Base-by-base conservation (phyloP, 2,888 invertebrate genomes). In the Volucella inflata region DNA sequence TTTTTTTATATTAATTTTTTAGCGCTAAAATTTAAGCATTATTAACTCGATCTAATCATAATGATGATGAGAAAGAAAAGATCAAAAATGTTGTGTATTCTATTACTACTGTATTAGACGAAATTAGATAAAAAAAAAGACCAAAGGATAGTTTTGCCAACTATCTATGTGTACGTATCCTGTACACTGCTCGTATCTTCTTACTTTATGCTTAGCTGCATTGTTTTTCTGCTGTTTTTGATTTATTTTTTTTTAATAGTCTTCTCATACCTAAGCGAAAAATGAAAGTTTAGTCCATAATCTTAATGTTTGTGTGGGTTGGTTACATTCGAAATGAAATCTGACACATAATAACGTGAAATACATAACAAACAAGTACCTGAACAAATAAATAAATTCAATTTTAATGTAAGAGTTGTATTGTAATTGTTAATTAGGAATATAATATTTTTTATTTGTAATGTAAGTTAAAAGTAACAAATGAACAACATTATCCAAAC, bases 301-400 rank as follows among this genome's bases (percentile, higher is more conserved):
- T 51, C 30, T 68, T 51, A 51, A 36, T 38, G 65, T 70, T 48
- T 10, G 60, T 55, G 30, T 30, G 30, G 21, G 76, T 57, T 77
- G 85, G 71, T 60, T 62, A 64, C 72, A 81, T 60, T 68, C 77
- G 76, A 85, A 81, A 55, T 81, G 81, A 85, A 77, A 72, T 72
- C 71, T 81, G 85, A 81, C 74, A 85, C 75, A 85, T 77, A 76
- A 87, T 77, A 80, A 71, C 78, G 85, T 85, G 78, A 76, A 87
- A 74, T 77, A 71, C 78, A 80, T 85, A 75, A 85, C 77, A 83
- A 74, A 70, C 38, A 82, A 70, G 78, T 87, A 87, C 84, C 84
- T 87, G 85, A 85, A 77, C n/a, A 67, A 82, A 51, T 36, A 80
- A 64, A 38, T 51, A 60, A 44, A 68, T 16, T 59, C 64, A 74